Evolutionary conservation across 2,888 invertebrate species (phyloP), one percentile per base, ranked within the genome.

Genomic region (Lycocerus yunnanus): DNA sequence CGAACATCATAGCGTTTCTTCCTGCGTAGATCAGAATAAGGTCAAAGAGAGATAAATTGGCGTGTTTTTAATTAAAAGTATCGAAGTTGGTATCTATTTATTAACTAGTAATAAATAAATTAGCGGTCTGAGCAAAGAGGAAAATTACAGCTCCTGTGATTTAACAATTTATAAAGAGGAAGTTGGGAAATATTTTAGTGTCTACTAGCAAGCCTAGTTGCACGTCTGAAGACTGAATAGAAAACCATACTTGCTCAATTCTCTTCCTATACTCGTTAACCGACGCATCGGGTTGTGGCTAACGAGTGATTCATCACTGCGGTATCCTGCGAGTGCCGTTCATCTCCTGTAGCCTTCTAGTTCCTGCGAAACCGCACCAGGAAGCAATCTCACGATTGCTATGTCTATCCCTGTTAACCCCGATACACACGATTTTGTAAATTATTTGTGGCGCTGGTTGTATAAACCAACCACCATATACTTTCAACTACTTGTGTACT

Each of bases 231-330:
- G 74, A 71, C 60, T 58, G 71, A 74, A 68, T 66, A 21, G 68
- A 74, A 74, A 67, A 71, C 61, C 24, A 58, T 58, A 66, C 43
- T 69, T 67, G 69, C 71, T 60, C 43, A 63, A 59, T 75, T 72
- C 75, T 72, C 75, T 76, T 74, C 69, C 74, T 74, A 72, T 70
- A 75, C 81, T 82, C 82, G 82, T 84, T 83, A 83, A 79, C 78
- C 80, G 80, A 79, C 80, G 82, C 81, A 82, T 79, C 80, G 81
- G 79, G 80, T 82, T 82, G 82, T 81, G 80, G 82, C 81, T 82
- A 82, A 83, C 83, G 82, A 82, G 82, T 82, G 82, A 84, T 84
- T 84, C 84, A 84, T 84, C 84, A 82, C 81, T 78, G 81, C 79
- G 80, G 78, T 75, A 74, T 77, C 77, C 77, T 77, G 67, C 74